Evolutionary conservation across 2,888 invertebrate genomes (phyloP), one percentile per base, ranked within the genome.

Genomic region (Caenorhabditis uteleia): DNA sequence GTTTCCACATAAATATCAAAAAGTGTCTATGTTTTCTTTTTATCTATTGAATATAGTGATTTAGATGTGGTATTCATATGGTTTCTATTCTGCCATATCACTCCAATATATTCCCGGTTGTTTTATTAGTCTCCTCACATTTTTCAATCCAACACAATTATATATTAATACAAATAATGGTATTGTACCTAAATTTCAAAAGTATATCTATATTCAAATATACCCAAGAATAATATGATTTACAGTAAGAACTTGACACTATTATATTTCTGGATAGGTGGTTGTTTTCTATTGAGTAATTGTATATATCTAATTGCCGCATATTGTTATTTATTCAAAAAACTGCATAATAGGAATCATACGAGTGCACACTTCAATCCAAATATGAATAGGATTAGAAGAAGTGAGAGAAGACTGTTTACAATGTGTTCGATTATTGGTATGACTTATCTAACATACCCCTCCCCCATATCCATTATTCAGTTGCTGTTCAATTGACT

Each of bases 401-500:
- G 45, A 31, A 6, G 33, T 8, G 45, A 45, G n/a, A 16, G 18
- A 23, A 18, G 33, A 45, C n/a, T 45, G 12, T 45, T 45, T 14
- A 45, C 21, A 45, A 45, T 45, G 45, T 29, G 45, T 21, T 20
- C 45, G 10, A 45, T 45, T 45, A 45, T 33, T 45, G 27, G 27
- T 29, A n/a, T n/a, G 16, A 43, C 18, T 29, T 43, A 25, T n/a
- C n/a, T 8, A 39, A 39, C 20, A 4, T 6, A 7, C 36, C 16
- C 16, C 6, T n/a, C 6, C 6, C 36, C 36, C 16, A 36, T 10
- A 36, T 25, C 3, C 4, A 12, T n/a, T 16, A 50, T 62, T 33
- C 45, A 58, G 65, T 65, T 1, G 65, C 46, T 10, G 56, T 65
- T 25, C 65, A 65, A 65, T 43, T 65, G 10, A 18, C 58, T n/a